These are phyloP conservation scores for Hydropotes inermis DNA, from an alignment of 2,113 vertebrate genomes.

Conservation along the genomic window DNA sequence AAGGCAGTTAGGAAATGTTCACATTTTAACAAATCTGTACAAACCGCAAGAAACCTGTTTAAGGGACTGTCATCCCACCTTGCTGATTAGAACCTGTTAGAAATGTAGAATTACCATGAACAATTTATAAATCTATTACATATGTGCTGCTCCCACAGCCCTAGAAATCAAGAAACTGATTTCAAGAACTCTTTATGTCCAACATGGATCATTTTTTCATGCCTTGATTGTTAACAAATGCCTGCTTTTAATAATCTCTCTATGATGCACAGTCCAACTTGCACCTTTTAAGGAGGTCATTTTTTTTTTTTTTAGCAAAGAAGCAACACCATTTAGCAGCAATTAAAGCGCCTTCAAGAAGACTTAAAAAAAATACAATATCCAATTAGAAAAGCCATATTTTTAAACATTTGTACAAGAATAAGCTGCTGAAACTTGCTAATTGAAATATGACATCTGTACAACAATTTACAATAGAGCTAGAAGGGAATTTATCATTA, in stretches of 20 bases:
- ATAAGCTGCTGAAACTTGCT: conserved; percentile 90
- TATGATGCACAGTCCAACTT: conserved; percentile 88
- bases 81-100: conserved; percentile 80
- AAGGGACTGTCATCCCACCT: conserved; percentile 71
- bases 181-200: conserved; percentile 77
- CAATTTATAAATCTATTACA: conserved; percentile 79
- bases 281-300: conserved; percentile 91
- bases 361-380: conserved; percentile 92
- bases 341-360: conserved; percentile 88
- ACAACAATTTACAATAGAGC: conserved; percentile 96
- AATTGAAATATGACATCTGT: conserved; percentile 92
- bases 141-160: conserved; percentile 73
- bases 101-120: conserved; percentile 81
- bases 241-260: conserved; percentile 76
- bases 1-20: conserved; percentile 86
- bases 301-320: conserved; percentile 86
- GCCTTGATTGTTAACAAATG: conserved; percentile 82
- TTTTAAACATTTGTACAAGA: conserved; percentile 94
- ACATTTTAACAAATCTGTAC: conserved; percentile 87
- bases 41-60: conserved; percentile 83
- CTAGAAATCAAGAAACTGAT: conserved; percentile 77
- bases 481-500: conserved; percentile 93
- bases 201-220: conserved; percentile 78
- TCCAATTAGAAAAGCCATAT: conserved; percentile 89
- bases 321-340: conserved; percentile 95